Conservation (phyloP, 2,797 vertebrate genomes). For the Channa striata region DNA sequence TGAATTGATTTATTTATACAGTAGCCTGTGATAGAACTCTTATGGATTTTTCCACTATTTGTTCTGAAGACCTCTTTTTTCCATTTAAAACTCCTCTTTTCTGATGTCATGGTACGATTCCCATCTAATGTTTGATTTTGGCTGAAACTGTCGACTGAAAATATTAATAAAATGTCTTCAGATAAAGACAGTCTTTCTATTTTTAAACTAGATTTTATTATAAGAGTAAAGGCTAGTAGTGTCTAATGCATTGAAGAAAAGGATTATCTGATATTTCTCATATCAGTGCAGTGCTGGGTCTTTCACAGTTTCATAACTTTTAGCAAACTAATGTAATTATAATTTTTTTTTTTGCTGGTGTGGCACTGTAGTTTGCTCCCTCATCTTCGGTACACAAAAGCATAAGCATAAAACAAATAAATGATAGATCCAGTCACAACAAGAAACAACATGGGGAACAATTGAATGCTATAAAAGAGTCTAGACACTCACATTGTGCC, state of each 20-base stretch:
- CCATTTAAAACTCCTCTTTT: slow-evolving; percentile 45
- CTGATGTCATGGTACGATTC: slow-evolving; percentile 61
- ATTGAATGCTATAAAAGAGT: slow-evolving; percentile 20
- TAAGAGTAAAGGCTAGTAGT: not conserved
- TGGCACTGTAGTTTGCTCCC: not conserved
- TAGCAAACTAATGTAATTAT: slow-evolving; percentile 5
- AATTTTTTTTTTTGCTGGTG: not conserved
- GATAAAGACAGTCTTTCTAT: slow-evolving; percentile 51
- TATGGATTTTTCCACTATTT: slow-evolving; percentile 50
- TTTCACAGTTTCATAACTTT: slow-evolving; percentile 22
- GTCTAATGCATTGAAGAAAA: not conserved
- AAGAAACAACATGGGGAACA: not conserved
- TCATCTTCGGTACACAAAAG: not conserved
- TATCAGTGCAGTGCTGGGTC: not conserved
- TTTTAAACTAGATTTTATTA: slow-evolving; percentile 19
- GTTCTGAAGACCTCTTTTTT: slow-evolving; percentile 45
- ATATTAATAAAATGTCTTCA: slow-evolving; percentile 84
- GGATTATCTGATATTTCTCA: slow-evolving; percentile 1
- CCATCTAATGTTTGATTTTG: slow-evolving; percentile 77
- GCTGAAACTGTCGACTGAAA: slow-evolving; percentile 82
- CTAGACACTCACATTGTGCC: slow-evolving; percentile 10
- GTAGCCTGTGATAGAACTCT: slow-evolving; percentile 59
- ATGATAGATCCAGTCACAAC: slow-evolving; percentile 8
- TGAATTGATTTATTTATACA: slow-evolving; percentile 55
- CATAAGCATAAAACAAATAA: slow-evolving; percentile 41